Evolutionary conservation across 2,113 vertebrate genomes (phyloP), one percentile per base, ranked within the genome.

Genomic region (Plecturocebus donacophilus): DNA sequence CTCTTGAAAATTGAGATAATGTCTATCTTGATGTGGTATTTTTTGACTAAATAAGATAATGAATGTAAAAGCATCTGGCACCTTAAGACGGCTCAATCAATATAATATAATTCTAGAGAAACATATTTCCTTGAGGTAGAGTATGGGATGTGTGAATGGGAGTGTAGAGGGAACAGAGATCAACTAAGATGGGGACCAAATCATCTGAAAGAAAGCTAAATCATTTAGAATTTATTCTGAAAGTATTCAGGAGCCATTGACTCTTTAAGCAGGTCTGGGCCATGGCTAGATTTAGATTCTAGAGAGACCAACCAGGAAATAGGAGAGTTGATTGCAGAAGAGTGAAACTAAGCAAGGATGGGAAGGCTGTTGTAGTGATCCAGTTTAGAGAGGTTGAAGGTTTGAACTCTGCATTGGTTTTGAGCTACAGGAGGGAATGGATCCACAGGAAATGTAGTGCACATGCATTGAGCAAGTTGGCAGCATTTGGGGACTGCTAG

Each of bases 1-100:
- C 70, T 87, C 91, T 83, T 66, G 30, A 90, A 95, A 92, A 84
- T 70, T 21, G 30, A 86, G 61, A 81, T 81, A 85, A 64, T 79
- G 73, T 3, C 16, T 76, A 35, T 76, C 47, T 35, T 42, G 20
- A 77, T 87, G 23, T 66, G 2, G 47, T 76, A 71, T 10, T 82
- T 3, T 87, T 96, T 56, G 35, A 66, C 91, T 80, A 89, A 73
- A 17, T 40, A 27, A 89, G 21, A 90, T 85, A 90, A 73, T 79
- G 5, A 27, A 30, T 30, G 19, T 81, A 54, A 95, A 96, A 87
- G 21, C 8, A 73, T 42, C 5, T 27, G 30, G 8, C 12, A 25
- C 20, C 25, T 42, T 40, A 23, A 84, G 40, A 86, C 79, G 83
- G n/a, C 8, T 40, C 8, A 49, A 8, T 42, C 45, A 84, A 21